These are phyloP conservation scores for Notolepis coatsorum DNA, from an alignment of 2,797 vertebrate species.

Conservation along the genomic window DNA sequence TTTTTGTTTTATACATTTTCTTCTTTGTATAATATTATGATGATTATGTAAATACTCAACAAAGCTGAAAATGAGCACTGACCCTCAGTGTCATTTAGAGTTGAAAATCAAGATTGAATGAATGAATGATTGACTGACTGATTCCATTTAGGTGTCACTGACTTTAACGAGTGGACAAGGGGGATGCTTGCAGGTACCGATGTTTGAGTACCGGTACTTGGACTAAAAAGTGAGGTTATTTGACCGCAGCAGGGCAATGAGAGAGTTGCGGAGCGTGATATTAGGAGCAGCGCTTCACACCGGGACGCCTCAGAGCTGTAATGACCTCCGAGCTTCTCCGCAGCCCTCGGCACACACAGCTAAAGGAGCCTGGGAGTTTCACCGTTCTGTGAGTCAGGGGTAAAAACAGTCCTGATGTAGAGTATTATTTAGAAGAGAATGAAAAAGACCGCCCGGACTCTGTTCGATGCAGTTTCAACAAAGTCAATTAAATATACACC, in stretches of 20 bases:
- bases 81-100: no score
- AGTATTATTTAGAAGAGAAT: no score
- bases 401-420: no score
- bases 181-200: constrained; percentile 35
- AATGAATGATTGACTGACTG: not conserved
- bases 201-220: constrained; percentile 42
- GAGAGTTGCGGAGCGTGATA: constrained; percentile 61
- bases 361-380: constrained; percentile 40
- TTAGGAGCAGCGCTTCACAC: constrained; percentile 50
- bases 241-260: constrained; percentile 30
- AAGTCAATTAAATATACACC: no score
- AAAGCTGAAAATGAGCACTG: no score
- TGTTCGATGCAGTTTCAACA: no score
- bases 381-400: no score
- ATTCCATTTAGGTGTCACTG: constrained; percentile 18
- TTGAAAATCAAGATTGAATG: not conserved
- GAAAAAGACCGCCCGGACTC: no score
- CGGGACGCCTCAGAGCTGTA: constrained; percentile 41
- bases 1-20: no score
- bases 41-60: no score
- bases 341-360: constrained; percentile 25
- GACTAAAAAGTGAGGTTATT: constrained; percentile 19
- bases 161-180: constrained; percentile 19
- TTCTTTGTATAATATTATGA: no score
- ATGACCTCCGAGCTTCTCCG: constrained; percentile 43